phyloP scores from a whole-genome alignment of 1,140 invertebrate genomes.

The Cyphomyrmex costatus region DNA sequence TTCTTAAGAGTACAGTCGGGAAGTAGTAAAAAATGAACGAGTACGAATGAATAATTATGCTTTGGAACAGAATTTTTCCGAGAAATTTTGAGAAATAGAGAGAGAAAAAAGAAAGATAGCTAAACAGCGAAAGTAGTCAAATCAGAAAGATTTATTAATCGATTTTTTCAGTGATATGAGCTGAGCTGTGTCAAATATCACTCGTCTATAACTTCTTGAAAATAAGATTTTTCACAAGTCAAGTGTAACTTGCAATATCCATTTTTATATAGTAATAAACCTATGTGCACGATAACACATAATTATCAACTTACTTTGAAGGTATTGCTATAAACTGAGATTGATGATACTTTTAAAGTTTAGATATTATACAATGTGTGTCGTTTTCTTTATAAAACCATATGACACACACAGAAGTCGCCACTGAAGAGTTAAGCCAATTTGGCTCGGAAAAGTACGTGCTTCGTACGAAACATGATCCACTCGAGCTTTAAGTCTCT shows the following conservation, averaged over 20 bases:
- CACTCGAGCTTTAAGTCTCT: constrained; percentile 73
- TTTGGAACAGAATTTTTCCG: not conserved
- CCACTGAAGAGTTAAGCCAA: constrained; percentile 72
- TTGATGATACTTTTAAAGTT: not conserved
- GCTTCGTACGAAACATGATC: constrained; percentile 69
- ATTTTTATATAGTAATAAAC: not conserved
- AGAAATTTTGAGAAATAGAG: not conserved
- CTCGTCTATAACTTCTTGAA: not conserved
- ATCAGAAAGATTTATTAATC: not conserved
- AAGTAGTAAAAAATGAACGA: not conserved
- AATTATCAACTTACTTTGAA: constrained; percentile 3
- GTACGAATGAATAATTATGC: not conserved
- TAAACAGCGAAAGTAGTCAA: not conserved
- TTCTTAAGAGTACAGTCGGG: not conserved
- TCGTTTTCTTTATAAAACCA: constrained; percentile 26
- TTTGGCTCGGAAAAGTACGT: constrained; percentile 70
- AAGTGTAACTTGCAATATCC: not conserved
- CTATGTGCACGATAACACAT: not conserved
- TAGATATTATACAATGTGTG: constrained; percentile 23
- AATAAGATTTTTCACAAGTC: not conserved
- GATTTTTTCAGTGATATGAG: not conserved
- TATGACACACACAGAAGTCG: constrained; percentile 56
- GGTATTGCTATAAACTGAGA: not conserved
- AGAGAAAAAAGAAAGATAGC: not conserved
- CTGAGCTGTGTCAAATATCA: not conserved